phyloP scores from a whole-genome alignment of 2,888 invertebrate species.

The Volucella zonaria region DNA sequence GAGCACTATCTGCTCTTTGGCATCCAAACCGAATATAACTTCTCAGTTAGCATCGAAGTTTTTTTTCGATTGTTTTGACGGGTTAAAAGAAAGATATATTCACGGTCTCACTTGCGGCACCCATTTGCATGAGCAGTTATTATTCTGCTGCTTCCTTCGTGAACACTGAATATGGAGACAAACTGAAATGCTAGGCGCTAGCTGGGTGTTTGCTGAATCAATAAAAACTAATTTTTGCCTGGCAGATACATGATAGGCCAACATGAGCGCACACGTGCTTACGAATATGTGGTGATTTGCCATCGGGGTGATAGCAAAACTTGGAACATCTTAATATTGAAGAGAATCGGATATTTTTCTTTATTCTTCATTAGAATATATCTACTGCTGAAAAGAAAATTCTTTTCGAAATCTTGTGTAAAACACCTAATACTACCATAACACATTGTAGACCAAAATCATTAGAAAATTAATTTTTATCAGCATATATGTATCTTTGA shows the following conservation, averaged over 20 bases:
- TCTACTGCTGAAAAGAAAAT: background rate
- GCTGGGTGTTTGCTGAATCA: constrained; percentile 20
- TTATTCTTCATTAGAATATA: background rate
- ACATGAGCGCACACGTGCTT: constrained; percentile 20
- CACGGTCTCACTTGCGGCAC: constrained; percentile 22
- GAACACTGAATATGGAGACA: constrained; percentile 8
- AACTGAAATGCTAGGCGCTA: background rate
- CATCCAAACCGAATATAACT: constrained; percentile 51
- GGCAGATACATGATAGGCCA: constrained; percentile 46
- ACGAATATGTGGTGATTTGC: background rate
- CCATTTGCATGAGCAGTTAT: constrained; percentile 55
- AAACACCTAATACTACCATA: too few relatives aligned
- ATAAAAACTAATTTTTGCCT: constrained; percentile 50
- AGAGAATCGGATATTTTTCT: background rate
- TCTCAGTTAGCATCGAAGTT: constrained; percentile 41
- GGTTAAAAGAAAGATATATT: constrained; percentile 35
- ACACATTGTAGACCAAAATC: too few relatives aligned
- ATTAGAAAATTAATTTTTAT: too few relatives aligned
- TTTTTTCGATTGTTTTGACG: constrained; percentile 37
- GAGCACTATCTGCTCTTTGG: constrained; percentile 69
- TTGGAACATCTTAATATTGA: constrained; percentile 26
- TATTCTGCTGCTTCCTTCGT: constrained; percentile 34
- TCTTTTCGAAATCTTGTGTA: too few relatives aligned
- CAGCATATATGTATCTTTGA: too few relatives aligned
- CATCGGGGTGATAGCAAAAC: constrained; percentile 12